These are phyloP conservation scores for Leptatherina wallacei DNA, from an alignment of 2,797 vertebrate genomes.

Conservation along the genomic window DNA sequence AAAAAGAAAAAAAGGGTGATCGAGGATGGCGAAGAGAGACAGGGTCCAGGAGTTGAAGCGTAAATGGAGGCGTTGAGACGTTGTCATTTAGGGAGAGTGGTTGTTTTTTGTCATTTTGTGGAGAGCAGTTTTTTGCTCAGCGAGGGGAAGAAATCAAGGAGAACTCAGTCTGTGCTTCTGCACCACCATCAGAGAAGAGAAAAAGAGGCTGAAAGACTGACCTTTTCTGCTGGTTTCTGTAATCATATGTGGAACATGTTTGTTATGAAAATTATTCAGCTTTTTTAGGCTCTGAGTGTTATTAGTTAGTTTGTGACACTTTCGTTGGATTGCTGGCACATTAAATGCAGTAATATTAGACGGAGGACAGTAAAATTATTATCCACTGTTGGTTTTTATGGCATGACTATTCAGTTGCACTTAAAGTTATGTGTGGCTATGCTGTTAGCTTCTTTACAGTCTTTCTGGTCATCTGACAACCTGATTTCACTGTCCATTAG, in stretches of 20 bases:
- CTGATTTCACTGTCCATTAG: background rate
- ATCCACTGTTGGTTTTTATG: background rate
- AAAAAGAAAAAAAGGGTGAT: conserved; percentile 1
- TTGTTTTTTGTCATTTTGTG: conserved; percentile 48
- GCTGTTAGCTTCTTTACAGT: background rate
- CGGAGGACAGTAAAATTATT: background rate
- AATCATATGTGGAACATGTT: conserved; percentile 10
- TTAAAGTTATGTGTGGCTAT: background rate
- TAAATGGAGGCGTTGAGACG: conserved; percentile 62
- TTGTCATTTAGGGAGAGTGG: conserved; percentile 35
- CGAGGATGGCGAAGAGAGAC: background rate
- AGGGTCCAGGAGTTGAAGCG: conserved; percentile 35
- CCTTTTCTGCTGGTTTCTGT: conserved; percentile 24
- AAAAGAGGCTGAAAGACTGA: conserved; percentile 11
- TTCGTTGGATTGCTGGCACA: background rate
- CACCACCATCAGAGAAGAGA: conserved; percentile 10
- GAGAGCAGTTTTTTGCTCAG: conserved; percentile 6
- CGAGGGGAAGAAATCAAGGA: conserved; percentile 27
- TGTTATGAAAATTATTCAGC: background rate
- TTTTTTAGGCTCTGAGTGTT: background rate
- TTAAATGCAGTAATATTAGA: background rate
- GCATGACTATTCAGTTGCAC: background rate
- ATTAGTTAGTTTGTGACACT: too few relatives aligned
- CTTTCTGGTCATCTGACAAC: background rate
- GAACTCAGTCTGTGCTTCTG: conserved; percentile 28